Conservation (phyloP, 2,113 vertebrate species). For the Abramis brama region DNA sequence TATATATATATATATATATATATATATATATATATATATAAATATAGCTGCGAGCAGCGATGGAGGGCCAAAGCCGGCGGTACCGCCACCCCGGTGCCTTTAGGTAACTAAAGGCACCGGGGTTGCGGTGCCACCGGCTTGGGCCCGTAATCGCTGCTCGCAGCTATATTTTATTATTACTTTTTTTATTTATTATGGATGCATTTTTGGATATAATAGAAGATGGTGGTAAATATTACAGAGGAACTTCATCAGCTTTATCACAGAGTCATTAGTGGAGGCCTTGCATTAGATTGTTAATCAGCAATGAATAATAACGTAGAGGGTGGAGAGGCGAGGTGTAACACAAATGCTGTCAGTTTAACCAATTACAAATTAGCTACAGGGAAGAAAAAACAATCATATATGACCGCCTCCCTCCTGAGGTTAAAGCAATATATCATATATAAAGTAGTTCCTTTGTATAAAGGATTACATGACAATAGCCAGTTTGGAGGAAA, state of each 20-base stretch:
- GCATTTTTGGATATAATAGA: neutral
- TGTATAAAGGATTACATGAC: too few species aligned
- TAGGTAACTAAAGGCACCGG: too few species aligned
- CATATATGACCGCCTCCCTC: neutral
- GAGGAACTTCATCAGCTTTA: neutral
- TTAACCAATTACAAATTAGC: neutral
- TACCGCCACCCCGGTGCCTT: too few species aligned
- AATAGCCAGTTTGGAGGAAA: too few species aligned
- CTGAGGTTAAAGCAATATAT: neutral
- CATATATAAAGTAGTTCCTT: too few species aligned
- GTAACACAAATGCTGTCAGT: neutral
- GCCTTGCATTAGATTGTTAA: neutral
- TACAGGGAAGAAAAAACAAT: neutral
- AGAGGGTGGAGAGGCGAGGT: neutral
- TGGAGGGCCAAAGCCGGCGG: too few species aligned
- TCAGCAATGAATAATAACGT: neutral
- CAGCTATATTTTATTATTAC: too few species aligned
- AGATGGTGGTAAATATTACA: neutral
- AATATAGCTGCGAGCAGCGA: too few species aligned
- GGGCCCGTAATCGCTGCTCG: too few species aligned
- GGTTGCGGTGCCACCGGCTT: too few species aligned
- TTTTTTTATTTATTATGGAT: neutral
- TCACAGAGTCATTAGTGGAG: neutral
- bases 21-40: too few species aligned
- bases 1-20: too few species aligned